Percentiles rank a stretch among this genome's conserved stretches.
Conservation (phyloP, 2,113 vertebrate genomes). For the Microcebus tavaratra region DNA sequence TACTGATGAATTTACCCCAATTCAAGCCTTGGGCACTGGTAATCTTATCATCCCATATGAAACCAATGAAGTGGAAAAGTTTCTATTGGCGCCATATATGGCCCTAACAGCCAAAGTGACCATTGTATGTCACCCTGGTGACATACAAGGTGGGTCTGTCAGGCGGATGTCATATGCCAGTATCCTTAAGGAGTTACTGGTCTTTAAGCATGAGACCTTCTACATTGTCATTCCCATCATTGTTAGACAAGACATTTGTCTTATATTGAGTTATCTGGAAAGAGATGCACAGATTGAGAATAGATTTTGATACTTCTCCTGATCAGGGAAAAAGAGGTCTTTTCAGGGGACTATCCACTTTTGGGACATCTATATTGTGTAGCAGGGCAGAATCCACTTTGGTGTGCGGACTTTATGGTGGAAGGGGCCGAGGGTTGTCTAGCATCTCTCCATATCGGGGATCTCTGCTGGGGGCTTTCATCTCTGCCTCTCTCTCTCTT, state of each 20-base stretch:
- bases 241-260: too few relatives aligned
- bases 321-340: not conserved
- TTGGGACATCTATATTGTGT: not conserved
- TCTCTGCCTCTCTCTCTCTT: not conserved
- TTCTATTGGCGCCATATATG: not conserved
- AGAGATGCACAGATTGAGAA: not conserved
- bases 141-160: not conserved
- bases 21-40: not conserved
- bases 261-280: too few relatives aligned
- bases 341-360: too few relatives aligned
- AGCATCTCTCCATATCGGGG: not conserved
- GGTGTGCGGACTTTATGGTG: not conserved
- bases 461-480: not conserved
- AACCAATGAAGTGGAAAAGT: not conserved
- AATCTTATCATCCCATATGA: not conserved
- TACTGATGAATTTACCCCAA: not conserved
- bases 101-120: not conserved
- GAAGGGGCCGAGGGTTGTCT: not conserved
- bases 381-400: not conserved
- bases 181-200: not conserved
- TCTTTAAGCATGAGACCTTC: accelerated
- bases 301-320: not conserved
- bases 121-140: not conserved
- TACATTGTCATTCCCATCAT: too few relatives aligned
- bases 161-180: not conserved